Base-by-base conservation (phyloP, 2,797 vertebrate species). In the Hyperoplus lanceolatus region DNA sequence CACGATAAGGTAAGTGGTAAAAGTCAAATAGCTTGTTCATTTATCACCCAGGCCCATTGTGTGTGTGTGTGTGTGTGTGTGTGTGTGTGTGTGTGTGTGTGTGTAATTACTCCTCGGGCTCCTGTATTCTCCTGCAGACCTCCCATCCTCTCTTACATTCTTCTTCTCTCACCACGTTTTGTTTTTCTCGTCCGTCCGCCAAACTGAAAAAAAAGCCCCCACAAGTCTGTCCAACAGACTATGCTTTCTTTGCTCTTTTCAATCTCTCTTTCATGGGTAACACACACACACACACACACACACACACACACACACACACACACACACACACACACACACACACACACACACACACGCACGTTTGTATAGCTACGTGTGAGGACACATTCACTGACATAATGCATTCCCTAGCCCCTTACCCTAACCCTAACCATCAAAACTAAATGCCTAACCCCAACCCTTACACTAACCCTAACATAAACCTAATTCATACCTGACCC, bases 141-240 rank as follows among this genome's bases (percentile, higher is more conserved):
- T 78, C 83, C 78, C 88, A 70, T 88, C 87, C 74, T 85, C 75
- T 77, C 72, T 66, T 18, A 41, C 73, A 55, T 75, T 72, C 83
- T 53, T 49, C 16, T 9, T 88, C 90, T 87, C 58, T 92, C 92
- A 81, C 43, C 90, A 84, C 79, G 14, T 77, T 87, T 85, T 92
- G 85, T 92, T 90, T 84, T 80, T 75, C 69, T 60, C 73, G 6
- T 83, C 63, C 53, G 29, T 43, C 43, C 50, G 66, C 79, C 86
- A 73, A 66, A 62, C 58, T 68, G 18, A 73, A 78, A 79, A 81
- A 79, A 36, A 29, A 29, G 29, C 29, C 29, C 36, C 56, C 53
- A 60, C 69, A 43, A 1, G 13, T 89, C 86, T 38, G 42, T 86
- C 74, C 72, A 79, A 36, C 77, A 18, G 38, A 83, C 66, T 83